These are phyloP conservation scores for Tinamus major DNA, from an alignment of 2,797 vertebrate species.

Conservation along the genomic window DNA sequence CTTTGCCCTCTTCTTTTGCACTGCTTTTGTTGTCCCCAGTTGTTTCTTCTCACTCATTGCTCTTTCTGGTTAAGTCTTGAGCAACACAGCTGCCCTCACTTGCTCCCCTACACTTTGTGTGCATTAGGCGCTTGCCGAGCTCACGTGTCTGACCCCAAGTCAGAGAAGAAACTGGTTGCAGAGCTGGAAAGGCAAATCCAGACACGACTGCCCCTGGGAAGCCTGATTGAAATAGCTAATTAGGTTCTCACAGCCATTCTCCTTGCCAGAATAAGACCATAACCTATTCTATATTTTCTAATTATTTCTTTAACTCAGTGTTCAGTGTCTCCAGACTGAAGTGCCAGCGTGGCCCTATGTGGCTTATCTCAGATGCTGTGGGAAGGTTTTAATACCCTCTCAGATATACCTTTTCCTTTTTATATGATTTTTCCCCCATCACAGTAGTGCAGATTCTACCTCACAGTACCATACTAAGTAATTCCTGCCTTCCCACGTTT, in stretches of 20 bases:
- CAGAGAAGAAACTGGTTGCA: background rate
- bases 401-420: conserved; percentile 7
- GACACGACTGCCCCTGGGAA: conserved; percentile 18
- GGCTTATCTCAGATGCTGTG: conserved; percentile 19
- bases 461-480: background rate
- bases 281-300: conserved; percentile 19
- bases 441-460: background rate
- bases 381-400: background rate
- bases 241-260: background rate
- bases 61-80: rapidly evolving
- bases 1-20: background rate
- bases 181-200: conserved; percentile 41
- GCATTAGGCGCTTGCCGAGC: rapidly evolving
- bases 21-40: background rate
- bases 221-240: conserved; percentile 58
- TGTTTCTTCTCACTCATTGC: background rate
- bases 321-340: background rate
- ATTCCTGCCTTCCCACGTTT: background rate
- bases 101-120: rapidly evolving
- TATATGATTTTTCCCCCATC: background rate
- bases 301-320: conserved; percentile 35
- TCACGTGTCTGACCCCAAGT: rapidly evolving
- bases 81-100: background rate
- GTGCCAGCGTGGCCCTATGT: rapidly evolving
- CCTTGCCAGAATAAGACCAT: background rate